Evolutionary conservation across 1,140 invertebrate species (phyloP), one percentile per base, ranked within the genome.

Genomic region (Drosophila orena): DNA sequence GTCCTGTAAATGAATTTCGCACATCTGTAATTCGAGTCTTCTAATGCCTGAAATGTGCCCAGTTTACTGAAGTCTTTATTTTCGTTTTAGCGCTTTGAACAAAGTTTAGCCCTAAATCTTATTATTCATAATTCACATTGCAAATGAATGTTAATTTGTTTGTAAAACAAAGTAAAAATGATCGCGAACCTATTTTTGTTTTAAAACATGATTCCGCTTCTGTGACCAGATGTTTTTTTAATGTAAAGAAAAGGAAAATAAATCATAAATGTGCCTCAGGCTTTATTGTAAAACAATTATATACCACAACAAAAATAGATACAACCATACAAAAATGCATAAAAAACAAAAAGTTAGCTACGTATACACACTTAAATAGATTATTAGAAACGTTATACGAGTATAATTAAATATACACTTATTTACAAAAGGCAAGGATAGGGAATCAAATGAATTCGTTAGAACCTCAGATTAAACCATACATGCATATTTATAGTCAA

Each of bases 231-330:
- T 24, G 40, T 47, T 65, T 66, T 61, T 11, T 52, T 55, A 85
- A 59, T 74, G 56, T 61, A 72, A 64, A 47, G 42, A 54, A 24
- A 64, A 44, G 38, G 54, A 24, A 68, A 52, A 43, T 42, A 89
- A 79, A 73, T 77, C 58, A 83, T 86, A 70, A 80, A 77, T 80
- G 88, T 90, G 88, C 86, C 86, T 90, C 86, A 90, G 86, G 86
- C 88, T 83, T 77, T 83, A 86, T 90, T 90, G 86, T 90, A 86
- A 86, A 90, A 90, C 81, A 90, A 90, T 71, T 81, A 85, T 73
- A 81, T 68, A 70, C 42, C 77, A 64, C 58, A 61, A 68, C 34
- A 60, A 55, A 71, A 44, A 76, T 73, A 71, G 55, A 81, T 64
- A 81, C 40, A 88, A 74, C 76, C 59, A 79, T 61, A 75, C 69